Conservation (phyloP, 2,797 vertebrate species). For the Anguilla marmorata region DNA sequence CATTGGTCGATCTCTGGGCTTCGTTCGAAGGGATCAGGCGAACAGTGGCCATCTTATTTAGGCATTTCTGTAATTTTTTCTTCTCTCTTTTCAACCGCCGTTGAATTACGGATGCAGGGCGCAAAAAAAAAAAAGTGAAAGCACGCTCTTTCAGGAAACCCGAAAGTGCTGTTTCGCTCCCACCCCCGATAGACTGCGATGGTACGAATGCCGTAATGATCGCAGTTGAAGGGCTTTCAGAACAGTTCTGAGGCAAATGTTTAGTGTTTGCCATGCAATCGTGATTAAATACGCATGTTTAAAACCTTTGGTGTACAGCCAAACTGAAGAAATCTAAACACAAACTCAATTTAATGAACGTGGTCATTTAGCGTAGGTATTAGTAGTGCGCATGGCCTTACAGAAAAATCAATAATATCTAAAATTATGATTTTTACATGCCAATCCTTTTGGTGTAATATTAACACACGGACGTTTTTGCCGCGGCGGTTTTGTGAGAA, state of each 20-base stretch:
- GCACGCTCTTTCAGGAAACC: not conserved
- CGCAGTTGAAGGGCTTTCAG: not conserved
- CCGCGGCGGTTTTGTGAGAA: too few relatives aligned
- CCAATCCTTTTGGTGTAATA: too few relatives aligned
- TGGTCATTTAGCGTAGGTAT: not conserved
- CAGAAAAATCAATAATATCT: not conserved
- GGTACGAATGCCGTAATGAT: not conserved
- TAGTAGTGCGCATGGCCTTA: not conserved
- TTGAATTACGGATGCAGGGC: not conserved
- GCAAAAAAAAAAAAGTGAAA: not conserved
- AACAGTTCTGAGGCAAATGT: not conserved
- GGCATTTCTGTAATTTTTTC: constrained; percentile 9
- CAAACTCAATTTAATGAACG: not conserved
- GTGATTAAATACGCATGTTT: not conserved
- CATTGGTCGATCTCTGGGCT: constrained; percentile 22
- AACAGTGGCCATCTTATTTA: not conserved
- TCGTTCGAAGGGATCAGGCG: not conserved
- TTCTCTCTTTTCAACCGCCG: not conserved
- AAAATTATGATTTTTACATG: not conserved
- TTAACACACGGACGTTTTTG: too few relatives aligned
- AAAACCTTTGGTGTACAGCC: not conserved
- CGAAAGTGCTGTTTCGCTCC: not conserved
- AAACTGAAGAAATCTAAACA: not conserved
- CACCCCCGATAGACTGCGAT: not conserved
- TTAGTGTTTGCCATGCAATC: not conserved